Conservation (phyloP, 2,888 invertebrate species). For the Sthenelais limicola region DNA sequence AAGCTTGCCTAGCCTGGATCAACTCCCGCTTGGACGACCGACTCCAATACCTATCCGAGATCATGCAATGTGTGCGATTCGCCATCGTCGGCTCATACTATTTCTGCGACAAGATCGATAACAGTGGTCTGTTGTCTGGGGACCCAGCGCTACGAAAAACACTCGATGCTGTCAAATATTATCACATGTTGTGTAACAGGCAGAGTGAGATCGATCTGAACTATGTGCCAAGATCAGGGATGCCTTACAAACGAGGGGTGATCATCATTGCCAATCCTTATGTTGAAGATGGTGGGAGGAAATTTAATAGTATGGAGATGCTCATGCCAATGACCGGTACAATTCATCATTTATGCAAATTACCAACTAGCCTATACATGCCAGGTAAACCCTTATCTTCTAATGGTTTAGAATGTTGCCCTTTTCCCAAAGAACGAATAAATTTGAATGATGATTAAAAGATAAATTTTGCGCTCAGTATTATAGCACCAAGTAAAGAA, state of each 20-base stretch:
- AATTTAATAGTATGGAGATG: slow-evolving; percentile 69
- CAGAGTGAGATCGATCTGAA: slow-evolving; percentile 69
- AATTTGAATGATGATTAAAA: too few species aligned
- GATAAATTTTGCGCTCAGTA: too few species aligned
- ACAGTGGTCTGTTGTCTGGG: slow-evolving; percentile 56
- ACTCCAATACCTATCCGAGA: slow-evolving; percentile 53
- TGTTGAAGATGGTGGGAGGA: slow-evolving; percentile 63
- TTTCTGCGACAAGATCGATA: slow-evolving; percentile 69
- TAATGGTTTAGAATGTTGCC: too few species aligned
- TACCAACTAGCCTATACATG: slow-evolving; percentile 69
- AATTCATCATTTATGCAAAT: slow-evolving; percentile 65
- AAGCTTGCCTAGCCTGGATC: slow-evolving; percentile 68
- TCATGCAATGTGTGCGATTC: slow-evolving; percentile 68
- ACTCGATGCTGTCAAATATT: slow-evolving; percentile 61
- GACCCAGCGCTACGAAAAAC: slow-evolving; percentile 54
- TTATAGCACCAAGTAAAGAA: too few species aligned
- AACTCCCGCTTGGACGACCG: slow-evolving; percentile 55
- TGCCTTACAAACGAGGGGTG: slow-evolving; percentile 59
- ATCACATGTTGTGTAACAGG: slow-evolving; percentile 67
- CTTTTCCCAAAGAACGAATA: too few species aligned
- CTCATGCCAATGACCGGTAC: slow-evolving; percentile 65
- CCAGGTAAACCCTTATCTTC: too few species aligned
- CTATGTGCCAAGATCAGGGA: slow-evolving; percentile 63
- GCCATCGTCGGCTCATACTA: slow-evolving; percentile 70
- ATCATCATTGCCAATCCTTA: slow-evolving; percentile 70